Evolutionary conservation across 2,797 vertebrate species (phyloP).

Genomic region (Etheostoma nigrum): DNA sequence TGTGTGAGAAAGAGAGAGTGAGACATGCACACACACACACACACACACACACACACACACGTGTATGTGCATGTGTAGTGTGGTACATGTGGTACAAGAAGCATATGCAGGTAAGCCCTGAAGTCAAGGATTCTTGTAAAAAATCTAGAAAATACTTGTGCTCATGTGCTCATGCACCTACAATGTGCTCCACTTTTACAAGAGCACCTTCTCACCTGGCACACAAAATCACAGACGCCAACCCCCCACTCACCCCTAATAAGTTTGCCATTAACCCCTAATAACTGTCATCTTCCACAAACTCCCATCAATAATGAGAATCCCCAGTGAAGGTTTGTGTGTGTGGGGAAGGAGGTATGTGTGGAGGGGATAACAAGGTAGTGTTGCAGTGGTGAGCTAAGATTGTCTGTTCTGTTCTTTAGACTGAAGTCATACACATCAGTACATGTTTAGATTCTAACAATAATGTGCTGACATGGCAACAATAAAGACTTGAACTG

Average conservation of each 20-base stretch:
- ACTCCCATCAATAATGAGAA: conserved; percentile 18
- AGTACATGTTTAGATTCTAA: conserved; percentile 11
- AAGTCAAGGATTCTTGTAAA: conserved; percentile 66
- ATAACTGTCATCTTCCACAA: conserved; percentile 35
- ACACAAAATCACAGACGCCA: conserved; percentile 38
- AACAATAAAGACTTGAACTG: not conserved
- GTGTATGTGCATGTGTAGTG: conserved; percentile 51
- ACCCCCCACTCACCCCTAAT: conserved; percentile 44
- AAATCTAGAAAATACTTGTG: conserved; percentile 43
- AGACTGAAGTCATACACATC: not conserved
- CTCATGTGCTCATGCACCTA: conserved; percentile 54
- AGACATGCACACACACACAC: not conserved
- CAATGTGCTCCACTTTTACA: conserved; percentile 53
- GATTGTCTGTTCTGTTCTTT: not conserved
- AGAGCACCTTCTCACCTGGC: conserved; percentile 44
- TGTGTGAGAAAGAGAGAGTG: not conserved
- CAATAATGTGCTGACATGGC: not conserved
- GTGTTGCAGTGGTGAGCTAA: not conserved
- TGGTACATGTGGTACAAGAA: conserved; percentile 16
- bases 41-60: not conserved
- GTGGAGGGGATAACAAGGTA: not conserved
- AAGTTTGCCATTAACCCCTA: conserved; percentile 17
- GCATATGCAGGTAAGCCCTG: conserved; percentile 48
- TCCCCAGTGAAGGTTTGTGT: not conserved
- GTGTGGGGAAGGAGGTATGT: not conserved